A percentile compares a stretch with the other conserved stretches of the same genome.
Evolutionary conservation across 2,888 invertebrate genomes (phyloP).

Genomic region (Hypsopygia costalis): DNA sequence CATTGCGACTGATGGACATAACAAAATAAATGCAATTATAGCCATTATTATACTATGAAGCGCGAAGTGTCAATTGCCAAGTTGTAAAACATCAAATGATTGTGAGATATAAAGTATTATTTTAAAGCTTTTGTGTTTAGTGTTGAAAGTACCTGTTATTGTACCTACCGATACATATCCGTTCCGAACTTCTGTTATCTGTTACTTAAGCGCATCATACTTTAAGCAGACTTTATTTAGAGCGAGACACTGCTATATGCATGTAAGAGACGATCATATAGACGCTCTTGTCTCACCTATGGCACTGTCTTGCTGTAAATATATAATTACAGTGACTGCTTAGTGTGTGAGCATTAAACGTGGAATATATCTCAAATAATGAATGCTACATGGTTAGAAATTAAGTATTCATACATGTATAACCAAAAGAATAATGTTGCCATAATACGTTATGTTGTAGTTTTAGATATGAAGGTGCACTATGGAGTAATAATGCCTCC

Average conservation of each 20-base stretch:
- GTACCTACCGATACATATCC: slow-evolving; percentile 62
- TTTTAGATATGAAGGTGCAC: slow-evolving; percentile 29
- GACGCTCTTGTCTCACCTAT: too few species aligned
- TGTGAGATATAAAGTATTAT: slow-evolving; percentile 63
- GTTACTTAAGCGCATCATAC: too few species aligned
- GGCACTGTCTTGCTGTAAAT: too few species aligned
- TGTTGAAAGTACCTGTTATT: slow-evolving; percentile 58
- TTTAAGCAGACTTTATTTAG: neutral
- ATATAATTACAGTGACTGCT: too few species aligned
- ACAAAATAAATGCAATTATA: slow-evolving; percentile 1
- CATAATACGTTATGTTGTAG: slow-evolving; percentile 57
- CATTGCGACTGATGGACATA: slow-evolving; percentile 53
- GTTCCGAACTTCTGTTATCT: slow-evolving; percentile 26
- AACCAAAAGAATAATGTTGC: slow-evolving; percentile 68
- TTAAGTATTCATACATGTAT: slow-evolving; percentile 37
- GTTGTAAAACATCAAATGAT: slow-evolving; percentile 22
- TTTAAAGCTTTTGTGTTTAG: slow-evolving; percentile 49
- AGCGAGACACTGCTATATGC: too few species aligned
- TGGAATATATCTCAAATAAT: too few species aligned
- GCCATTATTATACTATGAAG: neutral
- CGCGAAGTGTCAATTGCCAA: slow-evolving; percentile 18
- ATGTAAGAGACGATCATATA: too few species aligned
- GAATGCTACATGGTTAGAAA: slow-evolving; percentile 3
- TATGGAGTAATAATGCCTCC: too few species aligned
- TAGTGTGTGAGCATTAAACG: too few species aligned